phyloP scores from a whole-genome alignment of 2,797 vertebrate genomes.

The Picus viridis region DNA sequence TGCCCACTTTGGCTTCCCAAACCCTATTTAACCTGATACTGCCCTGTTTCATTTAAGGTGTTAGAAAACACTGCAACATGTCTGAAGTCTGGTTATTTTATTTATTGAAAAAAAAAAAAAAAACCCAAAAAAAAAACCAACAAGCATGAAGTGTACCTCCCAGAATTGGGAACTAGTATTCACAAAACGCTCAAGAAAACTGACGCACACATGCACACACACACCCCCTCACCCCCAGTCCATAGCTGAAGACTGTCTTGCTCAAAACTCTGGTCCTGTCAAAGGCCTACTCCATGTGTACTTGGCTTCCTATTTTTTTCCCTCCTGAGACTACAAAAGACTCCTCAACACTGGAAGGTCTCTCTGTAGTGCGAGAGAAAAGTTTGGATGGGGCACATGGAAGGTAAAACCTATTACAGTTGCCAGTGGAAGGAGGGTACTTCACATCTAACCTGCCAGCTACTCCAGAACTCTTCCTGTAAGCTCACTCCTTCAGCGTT shows the following conservation, averaged over 20 bases:
- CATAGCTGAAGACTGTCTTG: fast-evolving
- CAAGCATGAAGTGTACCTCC: neutral
- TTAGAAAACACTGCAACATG: neutral
- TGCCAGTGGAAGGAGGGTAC: fast-evolving
- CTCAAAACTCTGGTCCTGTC: neutral
- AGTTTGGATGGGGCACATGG: fast-evolving
- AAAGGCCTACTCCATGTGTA: neutral
- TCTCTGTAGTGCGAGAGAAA: fast-evolving
- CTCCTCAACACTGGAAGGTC: neutral
- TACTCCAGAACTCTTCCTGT: neutral
- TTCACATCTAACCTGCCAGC: neutral
- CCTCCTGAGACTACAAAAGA: neutral
- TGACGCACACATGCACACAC: neutral
- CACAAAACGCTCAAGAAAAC: neutral
- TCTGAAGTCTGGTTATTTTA: neutral
- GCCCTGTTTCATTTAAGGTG: neutral
- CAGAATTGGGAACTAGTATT: neutral
- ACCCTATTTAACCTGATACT: neutral
- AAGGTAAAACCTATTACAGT: neutral
- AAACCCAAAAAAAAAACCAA: neutral
- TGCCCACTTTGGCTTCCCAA: neutral
- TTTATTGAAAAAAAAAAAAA: too few relatives aligned
- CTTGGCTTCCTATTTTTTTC: neutral
- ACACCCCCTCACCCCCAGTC: neutral
- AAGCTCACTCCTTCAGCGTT: neutral